Evolutionary conservation across 2,113 vertebrate species (phyloP).

Genomic region (Alosa alosa): DNA sequence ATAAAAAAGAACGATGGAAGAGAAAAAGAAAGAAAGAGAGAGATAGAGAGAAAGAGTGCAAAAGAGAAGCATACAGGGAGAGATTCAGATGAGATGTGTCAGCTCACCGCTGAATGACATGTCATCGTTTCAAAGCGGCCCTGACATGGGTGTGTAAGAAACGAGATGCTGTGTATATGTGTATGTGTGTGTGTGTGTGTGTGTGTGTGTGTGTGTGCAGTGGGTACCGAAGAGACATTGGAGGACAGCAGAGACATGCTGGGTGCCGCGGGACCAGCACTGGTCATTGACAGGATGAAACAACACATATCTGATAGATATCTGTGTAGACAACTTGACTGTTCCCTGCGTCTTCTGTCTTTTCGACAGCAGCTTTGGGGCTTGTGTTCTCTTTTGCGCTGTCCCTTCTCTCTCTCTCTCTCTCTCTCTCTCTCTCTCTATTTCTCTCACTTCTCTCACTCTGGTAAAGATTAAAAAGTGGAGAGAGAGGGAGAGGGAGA

Average conservation of each 20-base stretch:
- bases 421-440: not conserved
- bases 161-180: not conserved
- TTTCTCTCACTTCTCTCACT: not conserved
- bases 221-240: not conserved
- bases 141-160: not conserved
- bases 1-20: not conserved
- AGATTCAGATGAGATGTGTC: constrained; percentile 39
- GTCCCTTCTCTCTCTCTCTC: not conserved
- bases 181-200: not conserved
- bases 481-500: not conserved
- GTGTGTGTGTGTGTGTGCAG: not conserved
- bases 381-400: not conserved
- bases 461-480: not conserved
- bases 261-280: not conserved
- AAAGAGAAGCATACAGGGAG: not conserved
- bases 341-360: not conserved
- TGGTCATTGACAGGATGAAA: constrained; percentile 14
- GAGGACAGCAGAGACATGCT: not conserved
- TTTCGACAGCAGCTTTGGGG: not conserved
- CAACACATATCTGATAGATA: constrained; percentile 12
- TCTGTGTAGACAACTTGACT: constrained; percentile 13
- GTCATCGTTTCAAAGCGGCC: constrained; percentile 10
- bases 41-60: not conserved
- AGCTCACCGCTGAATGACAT: constrained; percentile 34
- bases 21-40: not conserved